Base-by-base conservation (phyloP, 2,113 vertebrate genomes). In the Numida meleagris region DNA sequence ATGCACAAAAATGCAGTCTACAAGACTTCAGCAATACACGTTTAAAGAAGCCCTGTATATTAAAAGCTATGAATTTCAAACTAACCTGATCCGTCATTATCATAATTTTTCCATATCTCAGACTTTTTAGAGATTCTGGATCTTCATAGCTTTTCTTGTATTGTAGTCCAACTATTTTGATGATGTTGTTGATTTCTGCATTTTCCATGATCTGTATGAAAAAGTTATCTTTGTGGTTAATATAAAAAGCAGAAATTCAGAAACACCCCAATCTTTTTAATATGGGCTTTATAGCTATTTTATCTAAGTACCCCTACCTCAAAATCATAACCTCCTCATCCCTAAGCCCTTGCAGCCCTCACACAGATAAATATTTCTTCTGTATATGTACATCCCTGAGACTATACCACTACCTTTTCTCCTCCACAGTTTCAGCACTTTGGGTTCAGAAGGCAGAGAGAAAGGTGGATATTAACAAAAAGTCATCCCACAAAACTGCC, bases 81-180 rank as follows among this genome's bases (percentile, higher is more conserved):
- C 95, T 55, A 86, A 99, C 99, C 99, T 99, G 99, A 98, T 99
- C 99, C 2, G 99, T 99, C 99, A 99, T 99, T 92, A 99, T 99
- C 99, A 99, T 99, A 97, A 99, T 99, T 97, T 97, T 99, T 84
- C 99, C 99, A 1, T 99, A 99, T 89, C 99, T 99, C 79, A 99
- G 97, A 17, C 97, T 97, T 96, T 99, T 99, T 94, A 99, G 97
- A 36, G 99, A 99, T 92, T 99, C 99, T 40, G 99, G 96, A 95
- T 99, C 99, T 8, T 99, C 99, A n/a, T 99, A 99, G 95, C 99
- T 99, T 97, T 99, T 99, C 96, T 99, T 99, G 94, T 99, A 99
- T 9, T 99, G 99, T 9, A 99, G 97, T 63, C 99, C 99, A 68
- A 99, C 99, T 65, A 99, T 99, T 98, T 99, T 99, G 93, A 99